Percentiles rank a stretch among this genome's conserved stretches.
These are phyloP conservation scores for Hemithea aestivaria DNA, from an alignment of 2,888 invertebrate genomes.

Conservation along the genomic window DNA sequence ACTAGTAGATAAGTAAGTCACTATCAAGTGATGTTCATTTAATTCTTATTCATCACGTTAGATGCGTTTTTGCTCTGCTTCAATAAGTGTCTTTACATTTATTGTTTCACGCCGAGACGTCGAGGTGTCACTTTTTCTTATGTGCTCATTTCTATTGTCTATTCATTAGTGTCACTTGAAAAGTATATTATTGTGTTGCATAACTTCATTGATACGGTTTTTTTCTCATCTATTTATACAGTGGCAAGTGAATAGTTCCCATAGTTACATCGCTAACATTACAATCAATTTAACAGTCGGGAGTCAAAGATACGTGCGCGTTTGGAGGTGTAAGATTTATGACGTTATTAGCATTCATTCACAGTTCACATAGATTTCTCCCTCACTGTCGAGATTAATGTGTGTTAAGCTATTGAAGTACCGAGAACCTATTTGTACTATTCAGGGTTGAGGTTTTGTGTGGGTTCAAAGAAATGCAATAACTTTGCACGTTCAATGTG, in stretches of 20 bases:
- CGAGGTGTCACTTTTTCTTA: conserved; percentile 18
- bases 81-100: conserved; percentile 17
- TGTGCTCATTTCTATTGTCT: conserved; percentile 22
- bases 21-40: conserved; percentile 45
- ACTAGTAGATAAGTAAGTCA: conserved; percentile 31
- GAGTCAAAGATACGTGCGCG: no score
- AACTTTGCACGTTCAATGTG: conserved; percentile 22
- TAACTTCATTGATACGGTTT: conserved; percentile 2
- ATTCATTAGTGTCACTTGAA: conserved; percentile 17
- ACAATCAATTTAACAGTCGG: no score
- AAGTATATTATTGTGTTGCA: conserved; percentile 8
- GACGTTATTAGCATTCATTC: not conserved
- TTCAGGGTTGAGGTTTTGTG: conserved; percentile 9
- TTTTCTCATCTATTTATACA: conserved; percentile 8
- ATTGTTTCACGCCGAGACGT: conserved; percentile 17
- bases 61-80: conserved; percentile 28
- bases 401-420: conserved; percentile 3
- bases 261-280: no score
- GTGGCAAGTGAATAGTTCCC: no score
- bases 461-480: conserved; percentile 17
- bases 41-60: conserved; percentile 41
- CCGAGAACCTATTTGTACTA: conserved; percentile 3
- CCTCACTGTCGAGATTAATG: not conserved
- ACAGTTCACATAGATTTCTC: not conserved
- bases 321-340: no score